phyloP scores from a whole-genome alignment of 2,113 vertebrate species.

The Ctenodactylus gundi region DNA sequence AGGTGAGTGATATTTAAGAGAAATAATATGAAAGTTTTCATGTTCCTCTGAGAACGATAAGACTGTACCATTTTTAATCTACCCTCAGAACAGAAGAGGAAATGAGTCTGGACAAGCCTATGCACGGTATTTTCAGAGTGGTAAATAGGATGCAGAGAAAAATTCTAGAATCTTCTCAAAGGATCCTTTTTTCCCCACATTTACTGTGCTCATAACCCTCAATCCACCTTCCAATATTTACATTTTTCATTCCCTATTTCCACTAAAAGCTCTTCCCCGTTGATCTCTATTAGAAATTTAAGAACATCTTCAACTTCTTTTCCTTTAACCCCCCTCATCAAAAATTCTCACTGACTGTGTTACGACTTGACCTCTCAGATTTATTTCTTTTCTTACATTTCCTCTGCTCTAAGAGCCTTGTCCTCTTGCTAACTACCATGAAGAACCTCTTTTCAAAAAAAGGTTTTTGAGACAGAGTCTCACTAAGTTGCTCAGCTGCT shows the following conservation, averaged over 20 bases:
- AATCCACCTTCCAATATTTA: not conserved
- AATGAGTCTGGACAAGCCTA: not conserved
- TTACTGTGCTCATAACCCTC: not conserved
- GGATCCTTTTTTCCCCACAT: not conserved
- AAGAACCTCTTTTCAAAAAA: no score
- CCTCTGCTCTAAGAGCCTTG: not conserved
- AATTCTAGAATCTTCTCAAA: not conserved
- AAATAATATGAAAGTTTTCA: not conserved
- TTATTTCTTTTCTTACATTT: not conserved
- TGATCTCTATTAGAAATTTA: not conserved
- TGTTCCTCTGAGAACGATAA: not conserved
- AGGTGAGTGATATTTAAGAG: not conserved
- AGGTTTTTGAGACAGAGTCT: not conserved
- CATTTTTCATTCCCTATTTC: not conserved
- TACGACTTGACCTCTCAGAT: not conserved
- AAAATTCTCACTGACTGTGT: not conserved
- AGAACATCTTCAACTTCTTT: not conserved
- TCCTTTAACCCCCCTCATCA: not conserved
- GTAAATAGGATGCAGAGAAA: not conserved
- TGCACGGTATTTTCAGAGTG: not conserved
- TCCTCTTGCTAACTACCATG: not conserved
- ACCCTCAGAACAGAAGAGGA: not conserved
- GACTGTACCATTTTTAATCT: not conserved
- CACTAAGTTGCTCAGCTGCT: not conserved
- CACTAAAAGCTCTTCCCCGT: not conserved